A percentile compares a stretch with the other conserved stretches of the same genome.
phyloP scores from a whole-genome alignment of 2,113 vertebrate genomes.

The Cephalopterus ornatus region DNA sequence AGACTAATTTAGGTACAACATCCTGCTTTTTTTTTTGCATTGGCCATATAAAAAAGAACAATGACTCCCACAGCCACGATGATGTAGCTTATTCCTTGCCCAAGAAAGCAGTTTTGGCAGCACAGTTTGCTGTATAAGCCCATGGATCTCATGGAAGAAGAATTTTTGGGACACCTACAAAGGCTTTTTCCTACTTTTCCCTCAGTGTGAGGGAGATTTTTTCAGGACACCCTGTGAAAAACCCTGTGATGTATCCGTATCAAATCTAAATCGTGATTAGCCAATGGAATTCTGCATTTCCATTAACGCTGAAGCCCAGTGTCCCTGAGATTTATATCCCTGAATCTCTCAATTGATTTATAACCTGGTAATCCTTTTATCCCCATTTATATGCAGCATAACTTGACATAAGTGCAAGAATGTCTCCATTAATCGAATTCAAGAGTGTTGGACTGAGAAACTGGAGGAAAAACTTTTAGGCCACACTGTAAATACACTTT shows the following conservation, averaged over 20 bases:
- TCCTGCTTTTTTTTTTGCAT: background rate
- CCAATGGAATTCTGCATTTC: slow-evolving; percentile 80
- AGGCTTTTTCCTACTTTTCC: background rate
- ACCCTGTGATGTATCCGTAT: slow-evolving; percentile 53
- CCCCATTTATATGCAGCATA: slow-evolving; percentile 81
- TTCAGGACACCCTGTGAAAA: slow-evolving; percentile 35
- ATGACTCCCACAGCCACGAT: rapidly evolving
- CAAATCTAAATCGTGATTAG: slow-evolving; percentile 74
- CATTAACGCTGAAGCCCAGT: slow-evolving; percentile 73
- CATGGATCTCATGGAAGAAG: background rate
- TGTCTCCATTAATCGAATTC: slow-evolving; percentile 78
- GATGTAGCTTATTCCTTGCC: background rate
- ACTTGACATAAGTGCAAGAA: slow-evolving; percentile 78
- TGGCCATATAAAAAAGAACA: background rate
- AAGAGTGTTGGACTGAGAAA: slow-evolving; percentile 70
- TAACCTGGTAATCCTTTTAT: slow-evolving; percentile 82
- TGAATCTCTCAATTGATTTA: slow-evolving; percentile 80
- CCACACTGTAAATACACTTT: slow-evolving; percentile 65
- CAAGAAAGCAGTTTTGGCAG: background rate
- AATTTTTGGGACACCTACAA: background rate
- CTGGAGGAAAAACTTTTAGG: slow-evolving; percentile 68
- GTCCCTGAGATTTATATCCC: slow-evolving; percentile 79
- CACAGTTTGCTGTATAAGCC: background rate
- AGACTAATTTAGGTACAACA: background rate
- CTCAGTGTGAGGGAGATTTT: background rate